Evolutionary conservation across 2,113 vertebrate species (phyloP).

Genomic region (Rynchops niger): DNA sequence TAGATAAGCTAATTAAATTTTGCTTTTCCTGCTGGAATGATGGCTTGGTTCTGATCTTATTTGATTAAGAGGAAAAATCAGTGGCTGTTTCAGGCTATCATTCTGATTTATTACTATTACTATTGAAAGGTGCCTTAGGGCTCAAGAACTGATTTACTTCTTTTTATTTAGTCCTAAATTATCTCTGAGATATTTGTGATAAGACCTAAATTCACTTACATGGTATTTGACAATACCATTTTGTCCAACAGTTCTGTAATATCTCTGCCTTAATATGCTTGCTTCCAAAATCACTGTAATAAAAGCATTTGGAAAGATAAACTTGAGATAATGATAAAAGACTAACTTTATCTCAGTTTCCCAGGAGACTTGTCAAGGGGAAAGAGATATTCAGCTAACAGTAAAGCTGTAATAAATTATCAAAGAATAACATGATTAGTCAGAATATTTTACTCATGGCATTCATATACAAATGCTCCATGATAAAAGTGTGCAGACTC

Average conservation of each 20-base stretch:
- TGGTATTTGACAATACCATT: conserved; percentile 27
- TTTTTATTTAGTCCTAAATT: conserved; percentile 70
- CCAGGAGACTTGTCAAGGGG: neutral
- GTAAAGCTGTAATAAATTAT: neutral
- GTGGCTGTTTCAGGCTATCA: conserved; percentile 51
- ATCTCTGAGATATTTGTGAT: conserved; percentile 59
- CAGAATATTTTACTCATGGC: neutral
- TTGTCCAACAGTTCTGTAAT: conserved; percentile 14
- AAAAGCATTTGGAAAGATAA: conserved; percentile 44
- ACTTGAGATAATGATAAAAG: conserved; percentile 23
- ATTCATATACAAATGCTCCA: neutral
- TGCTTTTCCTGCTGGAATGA: conserved; percentile 69
- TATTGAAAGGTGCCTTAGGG: conserved; percentile 63
- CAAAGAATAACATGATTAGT: conserved; percentile 2
- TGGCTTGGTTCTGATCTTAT: conserved; percentile 69
- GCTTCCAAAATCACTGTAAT: conserved; percentile 33
- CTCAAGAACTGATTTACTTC: conserved; percentile 67
- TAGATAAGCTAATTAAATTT: conserved; percentile 81
- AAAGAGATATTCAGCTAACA: neutral
- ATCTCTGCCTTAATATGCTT: conserved; percentile 10
- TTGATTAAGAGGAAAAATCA: conserved; percentile 73
- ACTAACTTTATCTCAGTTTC: neutral
- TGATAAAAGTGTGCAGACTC: neutral
- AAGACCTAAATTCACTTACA: conserved; percentile 58
- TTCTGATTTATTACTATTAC: conserved; percentile 70